Evolutionary conservation across 2,888 invertebrate genomes (phyloP).

Genomic region (Heliconius cydno): DNA sequence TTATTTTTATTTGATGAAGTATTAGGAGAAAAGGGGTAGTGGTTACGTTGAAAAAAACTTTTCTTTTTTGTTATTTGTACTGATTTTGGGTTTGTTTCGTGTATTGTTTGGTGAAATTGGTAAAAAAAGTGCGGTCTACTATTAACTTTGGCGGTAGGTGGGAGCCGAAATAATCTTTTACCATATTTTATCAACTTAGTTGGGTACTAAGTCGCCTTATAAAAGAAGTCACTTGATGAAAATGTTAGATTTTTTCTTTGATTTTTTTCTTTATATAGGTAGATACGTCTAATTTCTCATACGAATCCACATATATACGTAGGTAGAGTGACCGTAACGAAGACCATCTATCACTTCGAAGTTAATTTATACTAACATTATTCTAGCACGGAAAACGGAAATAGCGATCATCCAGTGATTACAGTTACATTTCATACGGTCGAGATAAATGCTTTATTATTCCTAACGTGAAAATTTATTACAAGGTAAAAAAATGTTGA

Average conservation of each 20-base stretch:
- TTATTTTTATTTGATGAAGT: constrained; percentile 11
- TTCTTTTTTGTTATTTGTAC: not conserved
- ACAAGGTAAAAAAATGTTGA: not conserved
- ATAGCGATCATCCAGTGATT: constrained; percentile 2
- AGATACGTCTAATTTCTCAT: not conserved
- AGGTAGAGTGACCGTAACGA: not conserved
- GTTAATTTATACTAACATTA: constrained; percentile 13
- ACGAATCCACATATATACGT: not conserved
- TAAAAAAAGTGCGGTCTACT: not conserved
- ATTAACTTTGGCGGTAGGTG: not conserved
- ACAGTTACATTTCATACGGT: not conserved
- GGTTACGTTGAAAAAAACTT: not conserved
- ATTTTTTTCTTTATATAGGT: not conserved
- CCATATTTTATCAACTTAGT: too few relatives aligned
- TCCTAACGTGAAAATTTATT: not conserved
- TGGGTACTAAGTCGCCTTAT: too few relatives aligned
- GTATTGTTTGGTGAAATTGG: not conserved
- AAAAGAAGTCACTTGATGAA: too few relatives aligned
- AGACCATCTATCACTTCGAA: constrained; percentile 7
- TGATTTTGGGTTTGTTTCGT: not conserved
- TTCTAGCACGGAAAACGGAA: constrained; percentile 7
- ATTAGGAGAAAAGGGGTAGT: not conserved
- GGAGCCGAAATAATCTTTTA: not conserved
- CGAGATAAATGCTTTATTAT: constrained; percentile 1
- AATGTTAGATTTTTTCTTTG: too few relatives aligned